A percentile compares a stretch with the other conserved stretches of the same genome.
These are phyloP conservation scores for Carposina sasakii DNA, from an alignment of 1,140 invertebrate genomes.

Conservation along the genomic window DNA sequence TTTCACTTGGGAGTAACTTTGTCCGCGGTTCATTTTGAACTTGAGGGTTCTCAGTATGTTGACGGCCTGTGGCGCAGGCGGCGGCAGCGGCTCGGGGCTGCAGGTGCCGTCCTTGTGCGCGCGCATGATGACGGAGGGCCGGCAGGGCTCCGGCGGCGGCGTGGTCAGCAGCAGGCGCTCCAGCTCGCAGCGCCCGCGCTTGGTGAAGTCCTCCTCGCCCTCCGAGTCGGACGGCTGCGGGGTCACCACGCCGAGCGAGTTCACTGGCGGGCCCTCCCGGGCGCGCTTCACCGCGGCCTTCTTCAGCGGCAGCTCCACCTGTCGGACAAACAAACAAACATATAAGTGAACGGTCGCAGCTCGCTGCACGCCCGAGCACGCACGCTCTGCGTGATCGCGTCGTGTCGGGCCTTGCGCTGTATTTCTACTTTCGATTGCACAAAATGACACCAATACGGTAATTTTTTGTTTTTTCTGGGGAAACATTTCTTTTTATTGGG, in stretches of 20 bases:
- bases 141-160: slow-evolving; percentile 61
- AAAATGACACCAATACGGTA: slow-evolving; percentile 29
- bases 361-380: slow-evolving; percentile 35
- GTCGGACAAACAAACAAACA: slow-evolving; percentile 55
- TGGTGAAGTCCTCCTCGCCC: slow-evolving; percentile 68
- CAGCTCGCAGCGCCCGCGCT: slow-evolving; percentile 61
- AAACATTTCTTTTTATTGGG: slow-evolving; percentile 17
- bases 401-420: slow-evolving; percentile 23
- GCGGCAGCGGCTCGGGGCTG: slow-evolving; percentile 67
- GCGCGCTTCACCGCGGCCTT: slow-evolving; percentile 54
- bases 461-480: slow-evolving; percentile 23
- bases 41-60: slow-evolving; percentile 84
- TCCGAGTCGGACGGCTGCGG: slow-evolving; percentile 75
- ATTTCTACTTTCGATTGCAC: slow-evolving; percentile 57
- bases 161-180: slow-evolving; percentile 57
- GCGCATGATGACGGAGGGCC: slow-evolving; percentile 82
- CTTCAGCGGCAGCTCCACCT: slow-evolving; percentile 64
- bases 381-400: slow-evolving; percentile 54
- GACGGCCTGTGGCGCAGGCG: slow-evolving; percentile 37
- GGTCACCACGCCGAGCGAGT: slow-evolving; percentile 64
- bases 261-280: slow-evolving; percentile 39
- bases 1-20: slow-evolving; percentile 75
- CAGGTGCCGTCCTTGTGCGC: slow-evolving; percentile 84
- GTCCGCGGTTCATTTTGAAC: slow-evolving; percentile 83
- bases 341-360: slow-evolving; percentile 47